phyloP scores from a whole-genome alignment of 1,140 invertebrate genomes.

The Amphibalanus amphitrite region DNA sequence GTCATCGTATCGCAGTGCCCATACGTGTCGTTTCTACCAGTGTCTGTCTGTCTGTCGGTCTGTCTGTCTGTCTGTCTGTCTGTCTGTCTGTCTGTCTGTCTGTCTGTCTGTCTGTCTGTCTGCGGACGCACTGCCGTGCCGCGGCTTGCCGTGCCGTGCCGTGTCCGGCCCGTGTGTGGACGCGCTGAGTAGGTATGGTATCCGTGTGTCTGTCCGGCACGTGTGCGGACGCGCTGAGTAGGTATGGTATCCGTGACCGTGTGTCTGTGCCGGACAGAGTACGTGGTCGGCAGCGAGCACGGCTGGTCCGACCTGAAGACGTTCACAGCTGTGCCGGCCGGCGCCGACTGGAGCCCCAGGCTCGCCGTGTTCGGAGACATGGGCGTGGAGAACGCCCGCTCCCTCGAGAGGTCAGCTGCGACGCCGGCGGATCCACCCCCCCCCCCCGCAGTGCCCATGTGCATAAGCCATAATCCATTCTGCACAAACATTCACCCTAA shows the following conservation, averaged over 20 bases:
- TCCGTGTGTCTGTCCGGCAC: not conserved
- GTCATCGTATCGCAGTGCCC: not conserved
- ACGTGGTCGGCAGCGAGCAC: conserved; percentile 55
- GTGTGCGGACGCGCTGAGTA: not conserved
- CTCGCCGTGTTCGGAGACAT: conserved; percentile 79
- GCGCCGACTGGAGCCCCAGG: conserved; percentile 50
- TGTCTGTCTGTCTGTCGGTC: not conserved
- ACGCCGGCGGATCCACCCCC: too few relatives aligned
- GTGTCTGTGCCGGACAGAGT: conserved; percentile 35
- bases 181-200: not conserved
- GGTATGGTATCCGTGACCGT: not conserved
- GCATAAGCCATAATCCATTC: too few relatives aligned
- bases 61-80: too few relatives aligned
- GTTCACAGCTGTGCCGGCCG: conserved; percentile 45
- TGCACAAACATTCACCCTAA: too few relatives aligned
- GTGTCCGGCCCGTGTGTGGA: not conserved
- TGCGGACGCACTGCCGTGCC: not conserved
- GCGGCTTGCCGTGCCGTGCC: not conserved
- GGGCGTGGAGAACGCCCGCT: conserved; percentile 63
- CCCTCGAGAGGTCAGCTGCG: conserved; percentile 17
- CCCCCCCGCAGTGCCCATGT: too few relatives aligned
- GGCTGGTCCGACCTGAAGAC: conserved; percentile 63
- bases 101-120: too few relatives aligned
- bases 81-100: not conserved
- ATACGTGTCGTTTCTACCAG: not conserved